Percentiles rank a stretch among this genome's conserved stretches.
Conservation (phyloP, 1,140 invertebrate species). For the Pseudomyrmex cubaensis region DNA sequence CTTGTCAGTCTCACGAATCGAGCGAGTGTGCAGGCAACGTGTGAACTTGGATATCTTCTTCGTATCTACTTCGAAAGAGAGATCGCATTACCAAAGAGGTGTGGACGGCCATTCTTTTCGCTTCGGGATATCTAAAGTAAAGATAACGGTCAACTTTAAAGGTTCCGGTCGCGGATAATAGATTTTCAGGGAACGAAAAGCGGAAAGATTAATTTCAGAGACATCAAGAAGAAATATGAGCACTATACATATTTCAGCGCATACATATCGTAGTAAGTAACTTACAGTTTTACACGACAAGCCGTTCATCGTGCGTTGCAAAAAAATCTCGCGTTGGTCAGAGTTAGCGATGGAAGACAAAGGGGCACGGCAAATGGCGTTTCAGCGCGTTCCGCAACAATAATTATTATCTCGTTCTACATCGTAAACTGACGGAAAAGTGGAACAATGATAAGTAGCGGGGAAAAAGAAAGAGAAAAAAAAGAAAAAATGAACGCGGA, state of each 20-base stretch:
- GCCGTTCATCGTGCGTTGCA: not conserved
- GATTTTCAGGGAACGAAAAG: slow-evolving; percentile 13
- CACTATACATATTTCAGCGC: not conserved
- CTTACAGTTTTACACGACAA: slow-evolving; percentile 2
- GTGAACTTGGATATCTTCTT: not conserved
- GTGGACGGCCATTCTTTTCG: not conserved
- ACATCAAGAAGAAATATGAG: slow-evolving; percentile 15
- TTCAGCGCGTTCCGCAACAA: slow-evolving; percentile 26
- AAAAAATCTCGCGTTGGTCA: not conserved
- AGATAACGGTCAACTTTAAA: slow-evolving; percentile 20
- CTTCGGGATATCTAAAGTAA: slow-evolving; percentile 9
- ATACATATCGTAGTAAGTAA: slow-evolving; percentile 16
- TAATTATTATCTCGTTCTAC: slow-evolving; percentile 28
- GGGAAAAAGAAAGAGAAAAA: not conserved
- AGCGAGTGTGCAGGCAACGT: not conserved
- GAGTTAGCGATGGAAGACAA: slow-evolving; percentile 15
- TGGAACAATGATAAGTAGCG: slow-evolving; percentile 14
- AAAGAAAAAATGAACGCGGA: not conserved
- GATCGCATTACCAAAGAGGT: not conserved
- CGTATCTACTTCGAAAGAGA: not conserved
- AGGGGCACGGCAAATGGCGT: slow-evolving; percentile 17
- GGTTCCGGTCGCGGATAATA: slow-evolving; percentile 25
- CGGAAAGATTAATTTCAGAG: slow-evolving; percentile 35
- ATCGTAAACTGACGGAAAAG: slow-evolving; percentile 25
- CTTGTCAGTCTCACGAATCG: not conserved